Base-by-base conservation (phyloP, 2,797 vertebrate species). In the Etheostoma nigrum region DNA sequence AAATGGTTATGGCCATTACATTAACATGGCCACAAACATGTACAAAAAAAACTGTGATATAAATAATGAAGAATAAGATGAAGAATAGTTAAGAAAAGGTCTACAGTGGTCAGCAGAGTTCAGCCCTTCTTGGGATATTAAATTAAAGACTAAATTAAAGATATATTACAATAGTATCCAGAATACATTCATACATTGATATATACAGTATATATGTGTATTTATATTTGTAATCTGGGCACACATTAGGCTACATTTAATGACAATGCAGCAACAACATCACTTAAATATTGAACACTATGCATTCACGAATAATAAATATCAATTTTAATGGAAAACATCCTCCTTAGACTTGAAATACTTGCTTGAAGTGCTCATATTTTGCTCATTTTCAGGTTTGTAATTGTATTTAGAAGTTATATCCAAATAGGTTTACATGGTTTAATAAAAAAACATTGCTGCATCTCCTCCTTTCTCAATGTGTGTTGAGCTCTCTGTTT, bases 241-340 rank as follows among this genome's bases (percentile, higher is more conserved):
- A 40, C 2, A 47, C 45, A 47, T 33, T 12, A 42, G 1, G 18
- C 3, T 25, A 25, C 53, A n/a, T 44, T 42, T 67, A 42, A 51
- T 19, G 5, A 18, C 52, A 62, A 65, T 16, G 3, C 10, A 78
- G 57, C 42, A 59, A 45, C 14, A 57, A 25, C 57, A 53, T 68
- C 4, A 44, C 7, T 47, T 45, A 58, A 65, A 73, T 49, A 80
- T 19, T 63, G 16, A 67, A 30, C 27, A 69, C 16, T 27, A 44
- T 21, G 21, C 4, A 63, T 15, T 18, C 19, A 69, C 61, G 2
- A 18, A 65, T 30, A 52, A 86, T 82, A 80, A 69, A 86, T 78
- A 66, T 47, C 1, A 12, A 4, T 42, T 57, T 62, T 9, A n/a
- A 10, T 49, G 5, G 27, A 69, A 55, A 77, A 62, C 18, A 7